Base-by-base conservation (phyloP, 2,888 invertebrate species). In the Drepanosiphum platanoidis region DNA sequence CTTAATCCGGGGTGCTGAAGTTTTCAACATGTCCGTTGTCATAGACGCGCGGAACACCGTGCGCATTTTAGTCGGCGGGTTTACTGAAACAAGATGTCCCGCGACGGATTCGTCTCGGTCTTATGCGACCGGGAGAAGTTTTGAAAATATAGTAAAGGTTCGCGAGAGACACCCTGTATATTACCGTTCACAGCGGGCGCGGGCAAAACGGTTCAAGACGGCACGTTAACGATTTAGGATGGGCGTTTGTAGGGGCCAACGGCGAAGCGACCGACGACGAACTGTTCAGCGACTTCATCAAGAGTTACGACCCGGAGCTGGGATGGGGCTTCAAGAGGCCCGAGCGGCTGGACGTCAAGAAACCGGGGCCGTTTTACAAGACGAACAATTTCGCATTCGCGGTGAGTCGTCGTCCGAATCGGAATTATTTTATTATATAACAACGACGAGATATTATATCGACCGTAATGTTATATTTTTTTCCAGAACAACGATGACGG, bases 281-380 rank as follows among this genome's bases (percentile, higher is more conserved):
- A n/a, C 15, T 84, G 9, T 36, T 77, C 30, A 70, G 22, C 39
- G 68, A 84, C 77, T 84, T 84, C 32, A 66, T 84, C 4, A 84
- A 68, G 68, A 77, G 58, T 27, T 84, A 84, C 52, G 75, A 84
- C 27, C 58, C 84, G 15, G 77, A 84, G 7, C 58, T 70, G 15
- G 84, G 84, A n/a, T 84, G 84, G 84, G 64, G 95, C 87, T 97
- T 97, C 91, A 94, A 95, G 88, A 92, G 97, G 88, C 94, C 94
- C 88, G 97, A 97, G 91, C 92, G 97, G 89, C 92, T 96, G 87
- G 97, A 97, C 91, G 97, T 97, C 79, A 97, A 97, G 91, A 97
- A 97, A 91, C 97, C 97, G n/a, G 97, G 97, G 86, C 97, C 97
- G 78, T 93, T 93, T 86, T 93, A 94, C 90, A 93, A 93, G 89